Percentiles rank a stretch among this genome's conserved stretches.
phyloP scores from a whole-genome alignment of 2,888 invertebrate genomes.

The Cantharis nigra region DNA sequence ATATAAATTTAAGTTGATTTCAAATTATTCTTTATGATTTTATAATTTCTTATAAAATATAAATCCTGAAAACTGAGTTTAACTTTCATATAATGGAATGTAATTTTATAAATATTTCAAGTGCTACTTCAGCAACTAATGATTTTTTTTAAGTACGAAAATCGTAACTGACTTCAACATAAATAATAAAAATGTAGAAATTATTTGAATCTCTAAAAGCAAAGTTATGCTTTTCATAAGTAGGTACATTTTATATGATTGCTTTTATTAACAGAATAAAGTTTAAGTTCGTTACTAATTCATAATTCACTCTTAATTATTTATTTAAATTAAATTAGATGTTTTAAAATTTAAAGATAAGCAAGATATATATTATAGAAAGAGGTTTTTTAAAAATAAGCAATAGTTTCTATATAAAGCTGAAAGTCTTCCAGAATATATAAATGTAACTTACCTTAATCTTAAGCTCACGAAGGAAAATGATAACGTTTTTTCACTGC shows the following conservation, averaged over 20 bases:
- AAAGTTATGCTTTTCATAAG: not conserved
- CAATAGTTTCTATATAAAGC: not conserved
- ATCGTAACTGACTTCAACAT: not conserved
- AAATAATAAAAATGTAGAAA: not conserved
- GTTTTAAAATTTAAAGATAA: not conserved
- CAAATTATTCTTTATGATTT: too few relatives aligned
- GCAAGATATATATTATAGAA: too few relatives aligned
- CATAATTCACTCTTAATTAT: not conserved
- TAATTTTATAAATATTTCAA: not conserved
- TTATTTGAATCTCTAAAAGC: not conserved
- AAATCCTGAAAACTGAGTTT: not conserved
- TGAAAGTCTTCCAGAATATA: not conserved
- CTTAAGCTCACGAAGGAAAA: not conserved
- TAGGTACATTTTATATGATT: not conserved
- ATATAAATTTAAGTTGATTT: too few relatives aligned
- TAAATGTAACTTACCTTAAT: not conserved
- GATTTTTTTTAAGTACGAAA: not conserved
- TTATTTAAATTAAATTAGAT: not conserved
- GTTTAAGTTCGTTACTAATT: not conserved
- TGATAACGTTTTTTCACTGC: not conserved
- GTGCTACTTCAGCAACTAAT: not conserved
- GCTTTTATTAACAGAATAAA: not conserved
- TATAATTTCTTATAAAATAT: too few relatives aligned
- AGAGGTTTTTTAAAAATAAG: too few relatives aligned
- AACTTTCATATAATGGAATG: not conserved